Conservation (phyloP, 1,140 invertebrate species). For the Bombus huntii region DNA sequence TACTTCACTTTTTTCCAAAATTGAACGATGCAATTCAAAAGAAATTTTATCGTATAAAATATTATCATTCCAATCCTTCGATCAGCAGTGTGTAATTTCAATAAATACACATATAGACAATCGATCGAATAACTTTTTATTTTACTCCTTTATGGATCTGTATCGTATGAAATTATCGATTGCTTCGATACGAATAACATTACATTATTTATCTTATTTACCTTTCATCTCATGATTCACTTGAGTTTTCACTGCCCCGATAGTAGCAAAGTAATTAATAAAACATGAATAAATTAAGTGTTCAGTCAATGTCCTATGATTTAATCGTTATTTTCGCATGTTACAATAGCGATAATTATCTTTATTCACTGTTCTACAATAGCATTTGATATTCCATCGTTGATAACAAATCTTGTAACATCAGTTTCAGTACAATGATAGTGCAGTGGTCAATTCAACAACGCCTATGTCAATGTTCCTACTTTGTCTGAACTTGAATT, state of each 20-base stretch:
- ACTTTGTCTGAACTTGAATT: constrained; percentile 24
- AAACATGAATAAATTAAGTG: background rate
- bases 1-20: background rate
- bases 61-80: background rate
- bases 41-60: background rate
- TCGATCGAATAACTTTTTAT: background rate
- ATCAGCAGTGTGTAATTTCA: background rate
- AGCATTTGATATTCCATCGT: constrained; percentile 2
- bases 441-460: background rate
- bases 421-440: background rate
- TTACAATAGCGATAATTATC: background rate
- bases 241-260: background rate
- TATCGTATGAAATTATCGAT: background rate
- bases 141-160: background rate
- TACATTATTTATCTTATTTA: background rate
- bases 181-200: background rate
- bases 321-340: background rate
- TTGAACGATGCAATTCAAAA: background rate
- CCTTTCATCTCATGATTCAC: background rate
- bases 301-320: background rate
- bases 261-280: background rate
- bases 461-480: background rate
- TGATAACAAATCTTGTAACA: background rate
- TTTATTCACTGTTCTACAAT: constrained; percentile 10
- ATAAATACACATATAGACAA: background rate